Evolutionary conservation across 2,113 vertebrate species (phyloP), one percentile per base, ranked within the genome.

Genomic region (Podiceps cristatus): DNA sequence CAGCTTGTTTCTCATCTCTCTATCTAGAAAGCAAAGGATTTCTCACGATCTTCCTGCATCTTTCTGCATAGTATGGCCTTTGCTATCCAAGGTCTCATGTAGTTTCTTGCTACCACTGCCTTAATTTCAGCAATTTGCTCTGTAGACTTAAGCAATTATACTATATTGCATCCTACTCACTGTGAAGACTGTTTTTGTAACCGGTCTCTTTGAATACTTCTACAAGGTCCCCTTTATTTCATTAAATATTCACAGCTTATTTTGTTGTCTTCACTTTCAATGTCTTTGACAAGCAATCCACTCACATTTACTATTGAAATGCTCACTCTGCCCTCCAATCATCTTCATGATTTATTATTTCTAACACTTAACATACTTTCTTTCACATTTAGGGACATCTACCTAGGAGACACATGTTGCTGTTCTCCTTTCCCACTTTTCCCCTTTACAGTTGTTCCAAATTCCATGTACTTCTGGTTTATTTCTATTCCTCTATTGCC

Each of bases 351-450:
- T 71, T 86, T 62, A 60, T 66, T 69, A 60, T 62, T 79, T 62
- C 29, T 71, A 58, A 79, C 3, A 25, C 10, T 59, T 42, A 5
- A 5, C 0, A 5, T 35, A 29, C 5, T 62, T 75, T 47, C 22
- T 62, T 52, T 53, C 37, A 29, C 27, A 45, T 59, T 13, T 45
- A 24, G 11, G 14, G 10, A 62, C 24, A 53, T 9, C 33, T 35
- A 29, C 31, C 9, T 29, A 15, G 11, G 27, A 81, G 27, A 24
- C n/a, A 25, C 7, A 40, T 13, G 9, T 74, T 58, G 9, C 4
- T 7, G 7, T 6, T 3, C n/a, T 6, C 4, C 3, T 3, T 17
- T 24, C 8, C 1, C 12, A 9, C 6, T 9, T 60, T 66, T 10
- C 25, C 47, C 16, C 53, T 40, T 64, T 53, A 50, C 10, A 44